Evolutionary conservation across 2,797 vertebrate genomes (phyloP).

Genomic region (Sardinella longiceps): DNA sequence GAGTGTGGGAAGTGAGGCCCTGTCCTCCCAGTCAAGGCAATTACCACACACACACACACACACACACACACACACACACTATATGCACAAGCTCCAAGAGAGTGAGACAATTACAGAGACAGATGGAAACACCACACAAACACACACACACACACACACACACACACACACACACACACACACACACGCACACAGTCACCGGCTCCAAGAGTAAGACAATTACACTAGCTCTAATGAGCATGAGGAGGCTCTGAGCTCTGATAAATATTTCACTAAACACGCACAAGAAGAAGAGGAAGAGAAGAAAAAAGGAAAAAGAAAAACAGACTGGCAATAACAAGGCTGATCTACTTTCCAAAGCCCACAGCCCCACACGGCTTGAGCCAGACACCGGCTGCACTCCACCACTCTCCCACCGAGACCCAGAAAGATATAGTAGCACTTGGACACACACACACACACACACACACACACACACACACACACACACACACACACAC

Average conservation of each 20-base stretch:
- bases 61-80: not conserved
- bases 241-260: not conserved
- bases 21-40: not conserved
- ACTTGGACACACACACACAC: not conserved
- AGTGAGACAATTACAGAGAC: not conserved
- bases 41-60: not conserved
- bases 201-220: not conserved
- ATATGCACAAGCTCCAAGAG: not conserved
- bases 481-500: not conserved
- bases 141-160: not conserved
- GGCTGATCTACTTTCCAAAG: constrained; percentile 13
- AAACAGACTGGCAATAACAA: not conserved
- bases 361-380: not conserved
- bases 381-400: not conserved
- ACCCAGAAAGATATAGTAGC: not conserved
- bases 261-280: constrained; percentile 12
- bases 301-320: not conserved
- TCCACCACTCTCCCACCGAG: not conserved
- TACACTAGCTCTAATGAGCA: not conserved
- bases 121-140: not conserved
- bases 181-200: not conserved
- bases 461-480: constrained; percentile 4
- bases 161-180: not conserved
- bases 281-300: not conserved
- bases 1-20: not conserved